These are phyloP conservation scores for Leptoclinus maculatus DNA, from an alignment of 2,797 vertebrate species.

Conservation along the genomic window DNA sequence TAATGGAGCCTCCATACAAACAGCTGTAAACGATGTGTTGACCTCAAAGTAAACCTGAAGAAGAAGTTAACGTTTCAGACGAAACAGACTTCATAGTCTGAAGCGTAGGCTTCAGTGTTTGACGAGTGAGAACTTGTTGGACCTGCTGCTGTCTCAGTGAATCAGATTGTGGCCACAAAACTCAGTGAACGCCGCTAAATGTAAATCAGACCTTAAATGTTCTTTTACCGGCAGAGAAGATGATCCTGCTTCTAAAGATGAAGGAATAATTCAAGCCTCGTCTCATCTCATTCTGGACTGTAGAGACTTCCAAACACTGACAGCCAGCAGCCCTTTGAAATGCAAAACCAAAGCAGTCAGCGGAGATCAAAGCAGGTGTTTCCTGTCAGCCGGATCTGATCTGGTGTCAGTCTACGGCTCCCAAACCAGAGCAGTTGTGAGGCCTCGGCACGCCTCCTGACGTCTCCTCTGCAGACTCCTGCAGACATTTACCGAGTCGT, in stretches of 20 bases:
- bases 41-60: too few species aligned
- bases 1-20: too few species aligned
- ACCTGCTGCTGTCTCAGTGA: too few species aligned
- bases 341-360: constrained; percentile 33
- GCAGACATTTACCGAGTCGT: not conserved
- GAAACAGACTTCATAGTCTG: too few species aligned
- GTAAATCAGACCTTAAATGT: not conserved
- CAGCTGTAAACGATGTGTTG: too few species aligned
- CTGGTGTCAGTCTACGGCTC: constrained; percentile 45
- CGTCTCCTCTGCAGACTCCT: too few species aligned
- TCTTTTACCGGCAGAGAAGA: not conserved
- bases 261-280: not conserved
- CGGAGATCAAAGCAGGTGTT: constrained; percentile 62
- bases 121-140: too few species aligned
- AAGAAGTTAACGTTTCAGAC: too few species aligned
- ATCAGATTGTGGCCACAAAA: too few species aligned
- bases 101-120: too few species aligned
- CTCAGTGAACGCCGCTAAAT: too few species aligned
- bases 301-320: constrained; percentile 3
- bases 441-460: constrained; percentile 8
- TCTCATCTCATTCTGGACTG: constrained; percentile 41
- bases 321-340: constrained; percentile 56
- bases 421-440: not conserved
- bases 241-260: not conserved
- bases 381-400: constrained; percentile 49